phyloP scores from a whole-genome alignment of 2,797 vertebrate genomes.

The Gallinago nigripennis region DNA sequence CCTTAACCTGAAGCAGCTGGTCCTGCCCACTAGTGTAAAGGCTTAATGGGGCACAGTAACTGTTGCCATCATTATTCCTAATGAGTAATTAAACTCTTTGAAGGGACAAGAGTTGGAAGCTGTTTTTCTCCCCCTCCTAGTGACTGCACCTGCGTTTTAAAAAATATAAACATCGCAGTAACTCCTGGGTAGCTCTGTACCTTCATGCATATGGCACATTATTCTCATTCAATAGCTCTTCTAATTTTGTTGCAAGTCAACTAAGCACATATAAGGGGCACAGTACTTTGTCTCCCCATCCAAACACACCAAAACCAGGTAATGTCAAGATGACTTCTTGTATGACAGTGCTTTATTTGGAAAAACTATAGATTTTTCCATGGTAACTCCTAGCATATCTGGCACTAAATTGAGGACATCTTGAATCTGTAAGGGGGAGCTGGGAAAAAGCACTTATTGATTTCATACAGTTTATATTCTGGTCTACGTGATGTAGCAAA shows the following conservation, averaged over 20 bases:
- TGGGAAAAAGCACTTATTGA: neutral
- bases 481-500: neutral
- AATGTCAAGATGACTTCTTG: neutral
- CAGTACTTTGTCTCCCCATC: neutral
- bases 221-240: neutral
- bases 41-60: neutral
- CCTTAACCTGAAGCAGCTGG: neutral
- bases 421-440: neutral
- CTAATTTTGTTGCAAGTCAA: neutral
- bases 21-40: neutral
- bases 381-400: neutral
- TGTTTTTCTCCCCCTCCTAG: neutral
- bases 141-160: neutral
- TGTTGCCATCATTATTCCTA: neutral
- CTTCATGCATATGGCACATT: neutral
- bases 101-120: neutral
- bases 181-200: neutral
- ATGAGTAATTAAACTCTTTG: conserved; percentile 9
- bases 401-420: neutral
- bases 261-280: neutral
- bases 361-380: neutral
- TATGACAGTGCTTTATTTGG: neutral
- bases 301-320: neutral
- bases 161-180: neutral
- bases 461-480: neutral